Conservation (phyloP, 2,113 vertebrate species). For the Hydropotes inermis region DNA sequence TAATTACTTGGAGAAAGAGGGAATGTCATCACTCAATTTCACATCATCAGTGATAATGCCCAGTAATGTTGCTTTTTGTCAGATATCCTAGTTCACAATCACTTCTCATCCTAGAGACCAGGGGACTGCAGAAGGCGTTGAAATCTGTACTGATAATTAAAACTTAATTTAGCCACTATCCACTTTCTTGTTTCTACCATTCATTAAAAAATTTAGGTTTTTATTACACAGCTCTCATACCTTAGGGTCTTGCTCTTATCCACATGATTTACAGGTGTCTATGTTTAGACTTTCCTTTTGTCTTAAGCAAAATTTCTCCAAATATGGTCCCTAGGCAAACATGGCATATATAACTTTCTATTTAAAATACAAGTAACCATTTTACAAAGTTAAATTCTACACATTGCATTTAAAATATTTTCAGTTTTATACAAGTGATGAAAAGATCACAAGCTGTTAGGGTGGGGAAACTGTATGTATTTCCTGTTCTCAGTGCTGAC, state of each 20-base stretch:
- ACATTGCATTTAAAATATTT: constrained; percentile 45
- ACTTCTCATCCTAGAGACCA: background rate
- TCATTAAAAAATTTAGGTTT: background rate
- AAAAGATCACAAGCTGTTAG: constrained; percentile 33
- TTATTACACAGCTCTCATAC: background rate
- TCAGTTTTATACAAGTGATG: constrained; percentile 37
- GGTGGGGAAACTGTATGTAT: constrained; percentile 38
- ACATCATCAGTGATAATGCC: background rate
- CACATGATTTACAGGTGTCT: background rate
- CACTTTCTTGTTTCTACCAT: background rate
- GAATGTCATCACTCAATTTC: background rate
- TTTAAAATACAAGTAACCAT: constrained; percentile 4
- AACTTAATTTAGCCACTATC: background rate
- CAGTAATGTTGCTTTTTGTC: background rate
- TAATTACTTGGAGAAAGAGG: background rate
- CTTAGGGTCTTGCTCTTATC: background rate
- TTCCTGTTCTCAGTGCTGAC: constrained; percentile 59
- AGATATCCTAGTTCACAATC: background rate
- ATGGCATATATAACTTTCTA: background rate
- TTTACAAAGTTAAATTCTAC: constrained; percentile 36
- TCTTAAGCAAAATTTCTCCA: background rate
- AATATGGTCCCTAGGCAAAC: background rate
- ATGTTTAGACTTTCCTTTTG: constrained; percentile 17
- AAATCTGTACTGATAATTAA: constrained; percentile 7
- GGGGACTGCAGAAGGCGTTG: background rate